These are phyloP conservation scores for Polydrusus pterygomalis DNA, from an alignment of 2,888 invertebrate species.

Conservation along the genomic window DNA sequence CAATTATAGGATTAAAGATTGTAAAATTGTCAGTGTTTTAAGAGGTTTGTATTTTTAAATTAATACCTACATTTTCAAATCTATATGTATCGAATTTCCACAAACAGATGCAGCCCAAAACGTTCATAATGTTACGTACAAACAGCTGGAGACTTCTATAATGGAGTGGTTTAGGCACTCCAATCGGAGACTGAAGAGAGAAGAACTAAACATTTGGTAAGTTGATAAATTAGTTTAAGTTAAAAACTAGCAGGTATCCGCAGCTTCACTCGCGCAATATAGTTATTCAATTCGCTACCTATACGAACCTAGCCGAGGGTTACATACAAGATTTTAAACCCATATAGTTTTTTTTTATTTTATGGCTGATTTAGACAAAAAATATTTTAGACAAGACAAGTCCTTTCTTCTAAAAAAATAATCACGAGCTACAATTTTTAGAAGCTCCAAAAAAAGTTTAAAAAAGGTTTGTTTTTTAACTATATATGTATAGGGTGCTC, in stretches of 20 bases:
- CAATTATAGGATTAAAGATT: neutral
- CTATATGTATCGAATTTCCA: neutral
- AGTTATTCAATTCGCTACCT: too few relatives aligned
- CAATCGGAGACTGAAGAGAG: neutral
- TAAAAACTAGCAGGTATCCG: too few relatives aligned
- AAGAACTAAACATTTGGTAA: neutral
- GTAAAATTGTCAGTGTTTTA: neutral
- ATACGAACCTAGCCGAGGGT: neutral
- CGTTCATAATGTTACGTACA: neutral
- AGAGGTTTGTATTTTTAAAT: neutral
- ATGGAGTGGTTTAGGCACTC: conserved; percentile 6
- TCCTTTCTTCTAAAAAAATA: too few relatives aligned
- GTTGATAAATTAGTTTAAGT: too few relatives aligned
- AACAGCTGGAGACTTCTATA: neutral
- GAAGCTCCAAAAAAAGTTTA: too few relatives aligned
- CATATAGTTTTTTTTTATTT: too few relatives aligned
- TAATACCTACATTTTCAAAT: neutral
- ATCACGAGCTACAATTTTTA: too few relatives aligned
- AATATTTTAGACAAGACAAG: neutral
- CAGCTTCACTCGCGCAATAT: too few relatives aligned
- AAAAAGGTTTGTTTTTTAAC: too few relatives aligned
- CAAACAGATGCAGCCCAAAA: neutral
- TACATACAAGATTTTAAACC: neutral
- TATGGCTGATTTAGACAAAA: neutral
- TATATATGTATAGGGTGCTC: too few relatives aligned